Evolutionary conservation across 2,888 invertebrate genomes (phyloP).

Genomic region (Tromatobia lineatoria): DNA sequence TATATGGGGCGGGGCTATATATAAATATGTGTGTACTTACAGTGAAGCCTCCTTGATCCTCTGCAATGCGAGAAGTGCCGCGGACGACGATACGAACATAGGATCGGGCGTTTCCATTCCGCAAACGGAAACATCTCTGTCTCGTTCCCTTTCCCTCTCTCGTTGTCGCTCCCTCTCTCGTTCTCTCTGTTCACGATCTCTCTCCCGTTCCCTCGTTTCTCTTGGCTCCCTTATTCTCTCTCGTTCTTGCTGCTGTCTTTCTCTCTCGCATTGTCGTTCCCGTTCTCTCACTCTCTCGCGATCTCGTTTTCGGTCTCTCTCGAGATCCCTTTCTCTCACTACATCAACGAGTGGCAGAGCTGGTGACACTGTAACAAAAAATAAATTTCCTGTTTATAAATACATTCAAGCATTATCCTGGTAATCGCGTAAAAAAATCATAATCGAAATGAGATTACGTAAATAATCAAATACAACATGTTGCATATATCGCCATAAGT

Average conservation of each 20-base stretch:
- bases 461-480: background rate
- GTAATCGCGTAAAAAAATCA: background rate
- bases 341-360: conserved; percentile 80
- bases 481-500: too few species aligned
- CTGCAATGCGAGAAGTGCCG: conserved; percentile 86
- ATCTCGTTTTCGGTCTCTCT: conserved; percentile 73
- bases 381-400: conserved; percentile 29
- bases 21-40: conserved; percentile 82
- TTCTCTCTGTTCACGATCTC: conserved; percentile 73
- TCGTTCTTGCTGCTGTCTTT: conserved; percentile 69
- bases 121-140: conserved; percentile 81
- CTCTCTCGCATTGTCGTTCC: conserved; percentile 56
- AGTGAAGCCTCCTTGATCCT: conserved; percentile 87
- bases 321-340: conserved; percentile 79
- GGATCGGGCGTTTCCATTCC: conserved; percentile 83
- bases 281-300: conserved; percentile 73
- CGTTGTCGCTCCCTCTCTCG: conserved; percentile 73
- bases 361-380: conserved; percentile 79
- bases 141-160: conserved; percentile 76
- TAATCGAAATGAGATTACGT: background rate
- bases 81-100: conserved; percentile 85
- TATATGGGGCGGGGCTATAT: background rate
- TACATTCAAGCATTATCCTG: background rate
- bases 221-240: conserved; percentile 74
- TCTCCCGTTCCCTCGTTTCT: conserved; percentile 75